Evolutionary conservation across 2,888 invertebrate species (phyloP).

Genomic region (Phengaris arion): DNA sequence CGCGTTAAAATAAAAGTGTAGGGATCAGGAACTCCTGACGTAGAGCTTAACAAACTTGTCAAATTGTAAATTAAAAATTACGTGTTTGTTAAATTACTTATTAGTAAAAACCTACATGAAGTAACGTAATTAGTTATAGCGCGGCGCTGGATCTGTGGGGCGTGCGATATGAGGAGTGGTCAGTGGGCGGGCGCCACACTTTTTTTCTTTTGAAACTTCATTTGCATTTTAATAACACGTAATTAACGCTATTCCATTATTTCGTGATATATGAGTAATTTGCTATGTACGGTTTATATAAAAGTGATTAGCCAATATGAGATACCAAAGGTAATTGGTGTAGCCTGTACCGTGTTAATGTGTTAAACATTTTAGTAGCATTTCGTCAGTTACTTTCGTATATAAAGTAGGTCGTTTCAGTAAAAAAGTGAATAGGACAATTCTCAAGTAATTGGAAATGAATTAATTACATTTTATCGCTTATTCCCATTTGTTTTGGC

Average conservation of each 20-base stretch:
- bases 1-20: neutral
- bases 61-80: neutral
- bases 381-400: neutral
- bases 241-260: slow-evolving; percentile 20
- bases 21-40: neutral
- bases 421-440: neutral
- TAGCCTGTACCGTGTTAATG: too few relatives aligned
- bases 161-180: slow-evolving; percentile 27
- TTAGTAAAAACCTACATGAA: neutral
- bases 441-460: too few relatives aligned
- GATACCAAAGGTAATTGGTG: neutral
- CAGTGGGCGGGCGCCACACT: slow-evolving; percentile 12
- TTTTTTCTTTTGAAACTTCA: slow-evolving; percentile 23
- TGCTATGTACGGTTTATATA: slow-evolving; percentile 1
- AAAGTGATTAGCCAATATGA: neutral
- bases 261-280: slow-evolving; percentile 21
- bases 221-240: slow-evolving; percentile 26
- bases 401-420: neutral
- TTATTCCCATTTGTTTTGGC: too few relatives aligned
- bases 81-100: neutral
- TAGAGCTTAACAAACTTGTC: neutral
- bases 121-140: neutral
- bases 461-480: too few relatives aligned
- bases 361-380: neutral
- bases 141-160: neutral